Evolutionary conservation across 2,888 invertebrate genomes (phyloP).

Genomic region (Cryptosula pallasiana): DNA sequence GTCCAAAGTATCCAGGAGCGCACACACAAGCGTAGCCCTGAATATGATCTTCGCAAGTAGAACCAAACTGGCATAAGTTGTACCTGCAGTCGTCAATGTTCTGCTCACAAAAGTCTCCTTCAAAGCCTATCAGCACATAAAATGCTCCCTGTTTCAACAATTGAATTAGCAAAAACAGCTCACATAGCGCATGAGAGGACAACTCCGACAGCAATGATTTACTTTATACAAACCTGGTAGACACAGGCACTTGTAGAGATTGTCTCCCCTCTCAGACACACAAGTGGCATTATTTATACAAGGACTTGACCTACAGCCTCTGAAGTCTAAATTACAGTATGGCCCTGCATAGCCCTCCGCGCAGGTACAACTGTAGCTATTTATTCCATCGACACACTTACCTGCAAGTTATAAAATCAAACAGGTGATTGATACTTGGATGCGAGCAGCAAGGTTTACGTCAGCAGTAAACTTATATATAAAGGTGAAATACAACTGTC

Average conservation of each 20-base stretch:
- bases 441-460: no score
- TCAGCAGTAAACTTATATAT: no score
- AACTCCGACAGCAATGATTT: no score
- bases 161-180: no score
- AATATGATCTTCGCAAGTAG: not conserved
- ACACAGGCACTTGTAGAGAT: not conserved
- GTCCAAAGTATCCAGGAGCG: not conserved
- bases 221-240: not conserved
- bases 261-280: not conserved
- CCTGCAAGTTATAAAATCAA: no score
- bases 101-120: not conserved
- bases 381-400: not conserved
- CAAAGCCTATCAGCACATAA: not conserved
- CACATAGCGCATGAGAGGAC: no score
- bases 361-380: not conserved
- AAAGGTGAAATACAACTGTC: no score
- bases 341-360: not conserved
- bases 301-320: slow-evolving; percentile 11
- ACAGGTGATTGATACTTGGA: no score
- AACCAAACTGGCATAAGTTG: not conserved
- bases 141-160: no score
- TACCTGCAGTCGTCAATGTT: not conserved
- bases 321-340: not conserved
- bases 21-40: slow-evolving; percentile 9
- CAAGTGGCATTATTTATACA: not conserved